These are phyloP conservation scores for Capricornis sumatraensis DNA, from an alignment of 2,113 vertebrate genomes.

Conservation along the genomic window DNA sequence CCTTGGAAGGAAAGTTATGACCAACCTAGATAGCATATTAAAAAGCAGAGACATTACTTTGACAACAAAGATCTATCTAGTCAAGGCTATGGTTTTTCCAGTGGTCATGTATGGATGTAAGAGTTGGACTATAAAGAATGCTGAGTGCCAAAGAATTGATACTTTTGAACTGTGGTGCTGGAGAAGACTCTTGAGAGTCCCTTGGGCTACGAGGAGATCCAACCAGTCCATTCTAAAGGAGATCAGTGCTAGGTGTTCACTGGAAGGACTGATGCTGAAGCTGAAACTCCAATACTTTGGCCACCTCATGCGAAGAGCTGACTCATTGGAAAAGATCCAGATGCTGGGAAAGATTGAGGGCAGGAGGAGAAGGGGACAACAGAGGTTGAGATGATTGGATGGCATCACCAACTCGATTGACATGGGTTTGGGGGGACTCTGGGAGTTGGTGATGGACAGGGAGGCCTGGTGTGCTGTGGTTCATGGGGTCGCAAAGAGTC, in stretches of 20 bases:
- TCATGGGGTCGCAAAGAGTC: background rate
- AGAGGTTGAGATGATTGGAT: background rate
- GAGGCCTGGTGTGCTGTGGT: fast-evolving
- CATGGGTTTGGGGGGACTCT: background rate
- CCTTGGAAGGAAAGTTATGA: background rate
- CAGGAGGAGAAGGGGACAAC: background rate
- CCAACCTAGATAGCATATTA: background rate
- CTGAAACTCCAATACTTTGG: background rate
- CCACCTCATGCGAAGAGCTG: fast-evolving
- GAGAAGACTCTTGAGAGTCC: background rate
- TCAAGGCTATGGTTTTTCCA: background rate
- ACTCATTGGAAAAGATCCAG: background rate
- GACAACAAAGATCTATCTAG: background rate
- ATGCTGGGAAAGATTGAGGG: background rate
- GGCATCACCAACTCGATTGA: background rate
- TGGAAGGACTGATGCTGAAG: background rate
- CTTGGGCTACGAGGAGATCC: background rate
- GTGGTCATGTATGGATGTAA: background rate
- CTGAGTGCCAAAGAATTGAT: fast-evolving
- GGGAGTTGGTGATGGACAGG: background rate
- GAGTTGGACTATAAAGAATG: background rate
- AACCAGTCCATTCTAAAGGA: background rate
- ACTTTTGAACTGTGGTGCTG: background rate
- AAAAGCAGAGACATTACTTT: background rate
- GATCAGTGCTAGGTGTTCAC: background rate